These are phyloP conservation scores for Phalacrocorax aristotelis DNA, from an alignment of 2,113 vertebrate species.

Conservation along the genomic window DNA sequence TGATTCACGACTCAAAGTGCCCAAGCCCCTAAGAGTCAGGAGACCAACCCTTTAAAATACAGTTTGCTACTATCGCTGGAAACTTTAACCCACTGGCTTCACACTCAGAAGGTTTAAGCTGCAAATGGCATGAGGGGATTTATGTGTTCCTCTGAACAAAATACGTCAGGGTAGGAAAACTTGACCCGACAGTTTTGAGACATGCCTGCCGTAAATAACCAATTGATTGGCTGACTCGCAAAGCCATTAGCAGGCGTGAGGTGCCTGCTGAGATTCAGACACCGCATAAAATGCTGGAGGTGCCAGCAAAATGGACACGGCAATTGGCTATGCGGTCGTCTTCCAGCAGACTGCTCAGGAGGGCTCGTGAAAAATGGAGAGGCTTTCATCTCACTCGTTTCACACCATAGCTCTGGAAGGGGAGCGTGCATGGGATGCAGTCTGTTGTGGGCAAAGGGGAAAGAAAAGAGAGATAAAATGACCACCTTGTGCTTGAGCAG, in stretches of 20 bases:
- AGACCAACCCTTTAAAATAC: not conserved
- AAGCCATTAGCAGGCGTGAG: slow-evolving; percentile 10
- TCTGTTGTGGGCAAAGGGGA: not conserved
- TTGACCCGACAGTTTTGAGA: slow-evolving; percentile 28
- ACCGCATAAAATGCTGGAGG: not conserved
- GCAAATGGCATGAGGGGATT: slow-evolving; percentile 57
- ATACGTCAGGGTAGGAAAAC: slow-evolving; percentile 44
- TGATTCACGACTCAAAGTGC: slow-evolving; percentile 9
- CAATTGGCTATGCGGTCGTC: not conserved
- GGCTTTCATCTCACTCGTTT: not conserved
- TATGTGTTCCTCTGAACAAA: slow-evolving; percentile 33
- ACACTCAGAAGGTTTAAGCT: slow-evolving; percentile 45
- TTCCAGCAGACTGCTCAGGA: not conserved
- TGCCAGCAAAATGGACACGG: slow-evolving; percentile 43
- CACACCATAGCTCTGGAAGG: not conserved
- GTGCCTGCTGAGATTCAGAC: slow-evolving; percentile 35
- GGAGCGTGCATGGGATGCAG: not conserved
- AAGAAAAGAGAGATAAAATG: slow-evolving; percentile 8
- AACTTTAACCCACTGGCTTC: slow-evolving; percentile 27
- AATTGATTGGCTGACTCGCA: slow-evolving; percentile 20
- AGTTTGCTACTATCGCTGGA: not conserved
- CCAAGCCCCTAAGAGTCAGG: not conserved
- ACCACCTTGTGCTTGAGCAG: not conserved
- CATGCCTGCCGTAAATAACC: slow-evolving; percentile 42
- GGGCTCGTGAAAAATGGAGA: not conserved